phyloP scores from a whole-genome alignment of 2,888 invertebrate species.

The Schizotus pectinicornis region DNA sequence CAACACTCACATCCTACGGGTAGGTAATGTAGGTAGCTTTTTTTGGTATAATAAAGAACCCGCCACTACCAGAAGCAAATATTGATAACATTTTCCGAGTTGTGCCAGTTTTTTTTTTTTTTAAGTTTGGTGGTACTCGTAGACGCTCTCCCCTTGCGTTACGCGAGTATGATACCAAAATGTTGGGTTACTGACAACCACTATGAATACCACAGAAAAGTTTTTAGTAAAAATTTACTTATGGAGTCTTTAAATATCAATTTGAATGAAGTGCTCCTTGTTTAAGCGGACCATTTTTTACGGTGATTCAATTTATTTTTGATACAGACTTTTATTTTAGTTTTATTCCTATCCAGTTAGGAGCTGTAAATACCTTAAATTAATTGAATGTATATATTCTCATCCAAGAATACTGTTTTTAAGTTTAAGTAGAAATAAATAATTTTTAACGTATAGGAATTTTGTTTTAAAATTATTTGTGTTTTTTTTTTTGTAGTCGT shows the following conservation, averaged over 20 bases:
- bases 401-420: slow-evolving; percentile 8
- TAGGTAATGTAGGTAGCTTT: background rate
- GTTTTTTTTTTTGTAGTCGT: slow-evolving; percentile 1
- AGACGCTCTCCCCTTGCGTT: too few relatives aligned
- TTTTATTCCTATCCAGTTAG: slow-evolving; percentile 6
- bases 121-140: too few relatives aligned
- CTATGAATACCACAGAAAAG: too few relatives aligned
- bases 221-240: background rate
- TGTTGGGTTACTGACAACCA: too few relatives aligned
- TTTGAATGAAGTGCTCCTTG: slow-evolving; percentile 22
- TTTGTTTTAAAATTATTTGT: slow-evolving; percentile 6
- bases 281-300: slow-evolving; percentile 12
- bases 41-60: background rate
- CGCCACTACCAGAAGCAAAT: background rate
- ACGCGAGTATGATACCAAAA: too few relatives aligned
- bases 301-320: slow-evolving; percentile 15
- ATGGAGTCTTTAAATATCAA: background rate
- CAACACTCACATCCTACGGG: background rate
- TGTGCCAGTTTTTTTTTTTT: too few relatives aligned
- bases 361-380: slow-evolving; percentile 10
- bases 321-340: slow-evolving; percentile 19
- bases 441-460: background rate
- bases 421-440: slow-evolving; percentile 14
- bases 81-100: too few relatives aligned
- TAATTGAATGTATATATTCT: slow-evolving; percentile 22